Percentiles rank a stretch among this genome's conserved stretches.
These are phyloP conservation scores for Drosophila elegans DNA, from an alignment of 1,140 invertebrate genomes.

Conservation along the genomic window DNA sequence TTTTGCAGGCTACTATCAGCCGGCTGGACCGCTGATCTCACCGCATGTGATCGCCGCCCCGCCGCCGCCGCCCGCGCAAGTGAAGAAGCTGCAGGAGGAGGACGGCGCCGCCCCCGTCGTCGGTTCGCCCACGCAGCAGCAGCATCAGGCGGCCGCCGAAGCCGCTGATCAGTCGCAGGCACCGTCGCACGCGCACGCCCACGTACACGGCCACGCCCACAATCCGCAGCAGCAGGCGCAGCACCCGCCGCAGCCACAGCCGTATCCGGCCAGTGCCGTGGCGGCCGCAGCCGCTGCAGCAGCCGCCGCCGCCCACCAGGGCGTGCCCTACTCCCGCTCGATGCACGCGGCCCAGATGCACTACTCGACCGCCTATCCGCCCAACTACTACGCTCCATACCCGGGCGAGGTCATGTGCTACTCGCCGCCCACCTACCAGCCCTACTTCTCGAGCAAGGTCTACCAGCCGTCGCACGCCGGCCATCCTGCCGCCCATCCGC, in stretches of 20 bases:
- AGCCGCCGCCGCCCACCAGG: constrained; percentile 82
- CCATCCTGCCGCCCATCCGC: constrained; percentile 45
- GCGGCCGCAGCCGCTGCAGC: constrained; percentile 82
- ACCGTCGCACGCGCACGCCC: constrained; percentile 13
- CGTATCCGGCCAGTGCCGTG: constrained; percentile 85
- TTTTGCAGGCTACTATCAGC: constrained; percentile 93
- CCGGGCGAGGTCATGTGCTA: constrained; percentile 86
- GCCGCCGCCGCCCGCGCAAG: constrained; percentile 80
- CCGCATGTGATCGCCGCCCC: constrained; percentile 86
- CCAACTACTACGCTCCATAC: constrained; percentile 86
- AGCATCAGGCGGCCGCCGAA: constrained; percentile 34
- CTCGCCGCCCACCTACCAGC: constrained; percentile 86
- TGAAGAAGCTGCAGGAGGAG: constrained; percentile 51
- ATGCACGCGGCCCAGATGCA: constrained; percentile 84
- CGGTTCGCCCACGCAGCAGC: constrained; percentile 46
- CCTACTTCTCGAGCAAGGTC: constrained; percentile 83
- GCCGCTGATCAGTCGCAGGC: constrained; percentile 27
- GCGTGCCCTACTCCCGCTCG: constrained; percentile 83
- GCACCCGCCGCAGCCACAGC: constrained; percentile 84
- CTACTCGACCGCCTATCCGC: constrained; percentile 85
- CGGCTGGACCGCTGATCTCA: constrained; percentile 93
- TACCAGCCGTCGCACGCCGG: constrained; percentile 79
- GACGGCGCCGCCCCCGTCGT: constrained; percentile 68
- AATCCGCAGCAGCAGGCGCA: constrained; percentile 56
- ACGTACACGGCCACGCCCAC: constrained; percentile 12